Evolutionary conservation across 2,113 vertebrate genomes (phyloP), one percentile per base, ranked within the genome.

Genomic region (Chaetura pelagica): DNA sequence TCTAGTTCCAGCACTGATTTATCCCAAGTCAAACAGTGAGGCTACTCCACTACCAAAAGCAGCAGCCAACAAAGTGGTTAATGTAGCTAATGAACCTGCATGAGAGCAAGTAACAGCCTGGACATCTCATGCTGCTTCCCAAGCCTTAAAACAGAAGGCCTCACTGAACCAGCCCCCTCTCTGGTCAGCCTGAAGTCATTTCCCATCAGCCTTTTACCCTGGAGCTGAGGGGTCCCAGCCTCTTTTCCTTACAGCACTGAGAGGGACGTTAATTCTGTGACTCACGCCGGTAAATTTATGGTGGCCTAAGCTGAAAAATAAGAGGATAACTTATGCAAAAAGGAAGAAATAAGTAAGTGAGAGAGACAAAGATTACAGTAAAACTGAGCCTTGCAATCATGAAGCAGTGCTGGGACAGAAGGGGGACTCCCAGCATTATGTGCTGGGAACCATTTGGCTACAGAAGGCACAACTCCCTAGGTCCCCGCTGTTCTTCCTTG

Each of bases 11-110:
- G 57, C 40, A 72, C 22, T 1, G 1, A 62, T 26, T 57, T 58
- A 59, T 32, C 40, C 17, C 16, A 62, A 38, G 16, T 26, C n/a
- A 84, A 51, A 74, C 1, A 61, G 27, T 7, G 30, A 62, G 7
- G 20, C 11, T 57, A 22, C 5, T 4, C 7, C 3, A 0, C 40
- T 40, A 49, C 21, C 12, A 57, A 71, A 55, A 34, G 19, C 0
- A 0, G 7, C 1, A 5, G 14, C 20, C 51, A 79, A 15, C 3
- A 27, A 55, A 84, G 72, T 4, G 12, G 11, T 38, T 52, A 13
- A 35, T 32, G 40, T 4, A 82, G 58, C 24, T 66, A 17, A 22
- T 1, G 8, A 78, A 46, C 1, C 2, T 4, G 2, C 23, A 40
- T 1, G 8, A 7, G 30, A 62, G 19, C 46, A 61, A 79, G 42